Evolutionary conservation across 2,888 invertebrate species (phyloP).

Genomic region (Petrophora chlorosata): DNA sequence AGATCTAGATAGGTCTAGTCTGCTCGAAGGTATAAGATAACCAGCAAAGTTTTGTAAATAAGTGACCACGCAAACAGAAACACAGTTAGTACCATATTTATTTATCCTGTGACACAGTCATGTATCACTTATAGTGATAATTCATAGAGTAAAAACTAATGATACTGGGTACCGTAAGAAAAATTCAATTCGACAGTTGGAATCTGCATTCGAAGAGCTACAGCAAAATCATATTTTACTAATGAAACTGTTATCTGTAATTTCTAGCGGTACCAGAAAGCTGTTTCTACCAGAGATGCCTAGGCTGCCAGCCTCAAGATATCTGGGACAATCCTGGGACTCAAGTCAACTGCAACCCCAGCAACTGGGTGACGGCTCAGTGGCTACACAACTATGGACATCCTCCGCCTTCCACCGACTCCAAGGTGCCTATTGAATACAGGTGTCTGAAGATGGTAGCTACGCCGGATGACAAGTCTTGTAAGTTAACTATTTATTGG

Average conservation of each 20-base stretch:
- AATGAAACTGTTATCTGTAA: not conserved
- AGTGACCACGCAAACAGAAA: too few species aligned
- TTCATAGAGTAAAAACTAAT: too few species aligned
- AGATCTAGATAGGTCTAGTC: too few species aligned
- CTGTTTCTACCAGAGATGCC: slow-evolving; percentile 69
- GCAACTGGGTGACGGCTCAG: slow-evolving; percentile 70
- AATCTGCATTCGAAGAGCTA: too few species aligned
- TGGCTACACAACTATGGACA: slow-evolving; percentile 76
- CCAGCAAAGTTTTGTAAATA: too few species aligned
- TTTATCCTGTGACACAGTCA: too few species aligned
- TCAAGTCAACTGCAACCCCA: slow-evolving; percentile 61
- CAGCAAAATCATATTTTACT: not conserved
- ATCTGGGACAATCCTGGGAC: slow-evolving; percentile 48
- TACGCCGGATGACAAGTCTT: slow-evolving; percentile 73
- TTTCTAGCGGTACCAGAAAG: slow-evolving; percentile 66
- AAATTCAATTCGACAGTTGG: too few species aligned
- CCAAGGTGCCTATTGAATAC: slow-evolving; percentile 68
- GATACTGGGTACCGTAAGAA: too few species aligned
- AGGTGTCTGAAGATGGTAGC: slow-evolving; percentile 76
- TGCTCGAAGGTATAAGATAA: too few species aligned
- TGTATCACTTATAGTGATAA: too few species aligned
- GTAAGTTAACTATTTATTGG: slow-evolving; percentile 49
- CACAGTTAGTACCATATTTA: too few species aligned
- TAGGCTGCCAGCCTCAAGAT: slow-evolving; percentile 68
- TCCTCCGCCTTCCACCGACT: slow-evolving; percentile 70